Conservation (phyloP, 2,797 vertebrate species). For the Chelon auratus region DNA sequence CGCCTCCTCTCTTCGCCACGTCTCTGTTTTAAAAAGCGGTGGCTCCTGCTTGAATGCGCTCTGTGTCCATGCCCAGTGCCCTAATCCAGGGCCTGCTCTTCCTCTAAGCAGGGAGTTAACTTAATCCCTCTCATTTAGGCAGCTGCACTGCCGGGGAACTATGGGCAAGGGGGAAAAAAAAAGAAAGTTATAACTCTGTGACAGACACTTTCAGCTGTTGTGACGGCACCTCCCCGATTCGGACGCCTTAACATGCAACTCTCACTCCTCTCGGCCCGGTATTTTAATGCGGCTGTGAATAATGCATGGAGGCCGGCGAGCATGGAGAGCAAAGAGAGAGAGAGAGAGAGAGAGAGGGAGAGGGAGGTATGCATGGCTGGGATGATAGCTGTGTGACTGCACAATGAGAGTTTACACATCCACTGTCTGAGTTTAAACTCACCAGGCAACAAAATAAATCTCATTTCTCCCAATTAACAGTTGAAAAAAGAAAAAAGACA, state of each 20-base stretch:
- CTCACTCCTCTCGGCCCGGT: slow-evolving; percentile 46
- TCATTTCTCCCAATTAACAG: too few relatives aligned
- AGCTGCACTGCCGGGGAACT: slow-evolving; percentile 79
- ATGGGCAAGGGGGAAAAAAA: slow-evolving; percentile 27
- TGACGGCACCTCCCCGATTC: slow-evolving; percentile 69
- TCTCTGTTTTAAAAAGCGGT: slow-evolving; percentile 79
- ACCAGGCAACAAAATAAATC: too few relatives aligned
- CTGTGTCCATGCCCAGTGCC: slow-evolving; percentile 80
- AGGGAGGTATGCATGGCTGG: slow-evolving; percentile 58
- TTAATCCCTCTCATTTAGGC: slow-evolving; percentile 85
- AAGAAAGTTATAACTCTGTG: slow-evolving; percentile 61
- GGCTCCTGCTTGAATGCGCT: slow-evolving; percentile 79
- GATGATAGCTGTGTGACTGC: slow-evolving; percentile 52
- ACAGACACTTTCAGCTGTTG: slow-evolving; percentile 74
- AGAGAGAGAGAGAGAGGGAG: background rate
- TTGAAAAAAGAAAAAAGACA: too few relatives aligned
- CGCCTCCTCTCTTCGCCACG: slow-evolving; percentile 67
- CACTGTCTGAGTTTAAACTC: too few relatives aligned
- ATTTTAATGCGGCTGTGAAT: slow-evolving; percentile 77
- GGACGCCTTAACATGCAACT: slow-evolving; percentile 64
- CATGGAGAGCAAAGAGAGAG: slow-evolving; percentile 28
- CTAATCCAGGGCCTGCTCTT: slow-evolving; percentile 81
- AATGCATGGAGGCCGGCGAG: slow-evolving; percentile 69
- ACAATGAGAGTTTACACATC: slow-evolving; percentile 2
- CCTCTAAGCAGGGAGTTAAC: slow-evolving; percentile 81